Evolutionary conservation across 1,140 invertebrate genomes (phyloP), one percentile per base, ranked within the genome.

Genomic region (Lepidotrigona ventralis): DNA sequence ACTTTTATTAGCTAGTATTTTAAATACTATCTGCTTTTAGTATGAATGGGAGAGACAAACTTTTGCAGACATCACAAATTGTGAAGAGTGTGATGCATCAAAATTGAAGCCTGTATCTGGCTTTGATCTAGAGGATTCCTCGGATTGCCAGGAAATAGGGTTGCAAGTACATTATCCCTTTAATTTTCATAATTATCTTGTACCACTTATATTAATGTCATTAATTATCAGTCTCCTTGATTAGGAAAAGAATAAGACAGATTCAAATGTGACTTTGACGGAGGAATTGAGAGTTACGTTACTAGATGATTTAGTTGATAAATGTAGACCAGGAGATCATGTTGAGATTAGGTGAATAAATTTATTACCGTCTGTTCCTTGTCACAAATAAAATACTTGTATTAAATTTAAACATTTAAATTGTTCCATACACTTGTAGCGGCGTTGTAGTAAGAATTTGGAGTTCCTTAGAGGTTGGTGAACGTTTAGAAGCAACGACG

Each of bases 71-170:
- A 80, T 87, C 1, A 92, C 90, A 84, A 81, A 91, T 58, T 94
- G 93, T 26, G 82, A 90, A 85, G 79, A 89, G 17, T 94, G 93
- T 82, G 83, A 88, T 23, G 85, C 88, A 1, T 81, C 82, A 83
- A 92, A 64, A 69, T 79, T 94, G 90, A 95, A 92, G 88, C 93
- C 91, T 81, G 91, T 95, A 53, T 94, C 95, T 81, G 91, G 94
- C 39, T 92, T 96, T 64, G 94, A 96, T 72, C 95, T 96, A 86
- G 94, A 95, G 78, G 95, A 97, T 90, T 98, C 96, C 91, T 96
- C 96, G 86, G 98, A 99, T 95, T 98, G 98, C 94, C 98, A 98
- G 94, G 98, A 99, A 95, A 96, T 99, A 29, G 98, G 98, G 95
- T 95, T 98, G 90, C 97, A 97, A 94, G 96, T 96, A 94, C 80